phyloP scores from a whole-genome alignment of 2,888 invertebrate genomes.

The Sphaeridia pumilis region DNA sequence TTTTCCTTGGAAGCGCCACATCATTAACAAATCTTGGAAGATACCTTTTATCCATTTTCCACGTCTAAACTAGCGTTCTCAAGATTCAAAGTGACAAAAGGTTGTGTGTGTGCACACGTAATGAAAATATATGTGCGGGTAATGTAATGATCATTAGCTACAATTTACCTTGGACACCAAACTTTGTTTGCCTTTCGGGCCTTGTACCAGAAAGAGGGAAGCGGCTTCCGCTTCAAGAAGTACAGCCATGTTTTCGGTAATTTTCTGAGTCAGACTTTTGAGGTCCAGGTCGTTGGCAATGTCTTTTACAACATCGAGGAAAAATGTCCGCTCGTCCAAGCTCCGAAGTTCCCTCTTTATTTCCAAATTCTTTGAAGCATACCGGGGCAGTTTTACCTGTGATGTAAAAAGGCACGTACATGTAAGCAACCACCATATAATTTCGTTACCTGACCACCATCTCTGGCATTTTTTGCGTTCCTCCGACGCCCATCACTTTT shows the following conservation, averaged over 20 bases:
- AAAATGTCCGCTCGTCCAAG: conserved; percentile 44
- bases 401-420: neutral
- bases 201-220: conserved; percentile 45
- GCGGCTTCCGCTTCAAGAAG: conserved; percentile 44
- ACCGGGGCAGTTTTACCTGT: conserved; percentile 41
- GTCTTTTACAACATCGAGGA: conserved; percentile 45
- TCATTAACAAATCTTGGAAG: no score
- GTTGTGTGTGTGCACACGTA: no score
- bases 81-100: no score
- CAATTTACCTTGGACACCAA: conserved; percentile 42
- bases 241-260: conserved; percentile 44
- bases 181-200: conserved; percentile 40
- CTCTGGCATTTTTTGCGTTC: no score
- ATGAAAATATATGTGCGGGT: no score
- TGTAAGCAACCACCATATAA: no score
- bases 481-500: no score
- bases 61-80: no score
- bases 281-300: conserved; percentile 46
- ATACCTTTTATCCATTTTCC: no score
- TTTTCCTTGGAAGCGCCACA: no score
- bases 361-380: conserved; percentile 43
- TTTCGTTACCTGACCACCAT: no score
- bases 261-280: conserved; percentile 43
- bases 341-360: conserved; percentile 40
- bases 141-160: no score